Base-by-base conservation (phyloP, 2,113 vertebrate species). In the Onychostoma macrolepis region DNA sequence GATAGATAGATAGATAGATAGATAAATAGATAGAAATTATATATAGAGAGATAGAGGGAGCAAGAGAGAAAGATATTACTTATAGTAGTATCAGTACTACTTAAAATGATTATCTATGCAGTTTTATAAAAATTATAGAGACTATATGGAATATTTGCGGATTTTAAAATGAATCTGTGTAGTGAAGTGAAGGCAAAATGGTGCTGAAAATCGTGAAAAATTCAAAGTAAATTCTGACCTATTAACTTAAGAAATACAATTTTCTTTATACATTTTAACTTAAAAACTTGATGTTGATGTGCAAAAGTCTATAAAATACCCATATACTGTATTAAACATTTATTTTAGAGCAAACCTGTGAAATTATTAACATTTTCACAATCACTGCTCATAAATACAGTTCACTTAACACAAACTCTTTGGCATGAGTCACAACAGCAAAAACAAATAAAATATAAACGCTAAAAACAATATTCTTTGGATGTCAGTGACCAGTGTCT, bases 381-480 rank as follows among this genome's bases (percentile, higher is more conserved):
- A 81, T 45, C n/a, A 48, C 8, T 4, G 38, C 58, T 53, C 36
- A 81, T 30, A 65, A 45, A 81, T 81, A 56, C 7, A 65, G 36
- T 45, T 30, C 26, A 53, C 45, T n/a, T 45, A 63, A 80, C n/a
- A 81, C 38, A 61, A 67, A 45, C 28, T 0, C 10, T 83, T 67
- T 82, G 38, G 7, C 36, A 63, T 80, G 36, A 80, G 33, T 38
- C 21, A 28, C 77, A 38, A 80, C 3, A 43, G 28, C 10, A 24
- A 45, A 83, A 48, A 33, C 5, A 0, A 50, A 69, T 30, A 33
- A 83, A 83, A 83, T 83, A 82, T 65, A 65, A 48, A 67, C 13
- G 63, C 58, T 69, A n/a, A 8, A 69, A 69, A 24, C 43, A 69
- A 4, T 28, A 69, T 28, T 81, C 36, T 63, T 83, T 67, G 80